Evolutionary conservation across 2,113 vertebrate genomes (phyloP).

Genomic region (Nesogale talazaci): DNA sequence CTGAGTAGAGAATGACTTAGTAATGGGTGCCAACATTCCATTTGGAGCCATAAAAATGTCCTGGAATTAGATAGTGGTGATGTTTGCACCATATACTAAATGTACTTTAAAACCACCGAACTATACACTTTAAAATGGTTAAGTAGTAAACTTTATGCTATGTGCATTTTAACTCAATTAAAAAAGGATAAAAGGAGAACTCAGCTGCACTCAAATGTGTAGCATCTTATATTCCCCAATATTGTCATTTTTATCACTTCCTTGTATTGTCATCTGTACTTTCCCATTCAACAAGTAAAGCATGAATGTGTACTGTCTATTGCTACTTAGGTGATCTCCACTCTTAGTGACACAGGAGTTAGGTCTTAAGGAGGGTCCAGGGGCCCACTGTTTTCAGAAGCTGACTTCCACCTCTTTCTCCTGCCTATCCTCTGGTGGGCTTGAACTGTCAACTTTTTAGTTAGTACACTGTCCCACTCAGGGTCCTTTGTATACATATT

Average conservation of each 20-base stretch:
- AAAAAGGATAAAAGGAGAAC: not conserved
- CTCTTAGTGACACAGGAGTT: too few species aligned
- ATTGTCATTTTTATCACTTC: not conserved
- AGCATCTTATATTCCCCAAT: not conserved
- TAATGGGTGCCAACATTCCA: not conserved
- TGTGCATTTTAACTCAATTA: not conserved
- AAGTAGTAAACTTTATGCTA: not conserved
- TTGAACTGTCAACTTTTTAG: not conserved
- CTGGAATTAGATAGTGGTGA: not conserved
- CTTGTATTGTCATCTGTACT: not conserved
- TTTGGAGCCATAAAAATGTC: not conserved
- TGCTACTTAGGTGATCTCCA: too few species aligned
- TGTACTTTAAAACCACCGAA: not conserved
- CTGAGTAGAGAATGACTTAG: not conserved
- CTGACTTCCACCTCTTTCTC: too few species aligned
- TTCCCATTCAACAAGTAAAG: not conserved
- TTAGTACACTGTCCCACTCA: not conserved
- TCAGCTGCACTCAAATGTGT: not conserved
- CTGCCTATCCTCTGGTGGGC: too few species aligned
- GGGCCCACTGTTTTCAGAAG: too few species aligned
- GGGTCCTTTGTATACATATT: not conserved
- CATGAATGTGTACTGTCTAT: not conserved
- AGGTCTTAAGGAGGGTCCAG: too few species aligned
- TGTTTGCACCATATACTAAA: not conserved
- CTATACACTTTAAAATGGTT: not conserved